These are phyloP conservation scores for Crocodylus rhombifer DNA, from an alignment of 2,797 vertebrate genomes.

Conservation along the genomic window DNA sequence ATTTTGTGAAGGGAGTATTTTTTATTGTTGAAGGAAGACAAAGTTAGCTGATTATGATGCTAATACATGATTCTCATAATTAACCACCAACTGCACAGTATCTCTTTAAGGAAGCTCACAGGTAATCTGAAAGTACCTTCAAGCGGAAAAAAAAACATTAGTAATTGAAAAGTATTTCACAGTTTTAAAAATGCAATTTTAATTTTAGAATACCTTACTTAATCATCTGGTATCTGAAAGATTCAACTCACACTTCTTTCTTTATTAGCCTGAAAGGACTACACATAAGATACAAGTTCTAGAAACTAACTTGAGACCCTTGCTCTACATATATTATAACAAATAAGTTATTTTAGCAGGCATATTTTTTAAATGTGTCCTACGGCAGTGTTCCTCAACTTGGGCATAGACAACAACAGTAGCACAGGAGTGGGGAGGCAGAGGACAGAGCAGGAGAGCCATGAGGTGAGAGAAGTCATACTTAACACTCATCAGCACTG, in stretches of 20 bases:
- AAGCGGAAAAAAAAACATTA: conserved; percentile 41
- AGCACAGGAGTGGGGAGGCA: conserved; percentile 13
- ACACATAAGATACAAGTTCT: background rate
- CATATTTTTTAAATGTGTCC: background rate
- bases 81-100: background rate
- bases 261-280: background rate
- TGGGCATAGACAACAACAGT: background rate
- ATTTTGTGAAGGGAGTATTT: background rate
- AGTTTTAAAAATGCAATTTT: conserved; percentile 50
- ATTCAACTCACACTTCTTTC: conserved; percentile 9
- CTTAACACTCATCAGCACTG: background rate
- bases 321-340: conserved; percentile 14
- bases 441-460: background rate
- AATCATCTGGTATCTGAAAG: conserved; percentile 14
- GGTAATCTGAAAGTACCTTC: conserved; percentile 23
- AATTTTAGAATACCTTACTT: conserved; percentile 40
- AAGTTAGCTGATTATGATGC: background rate
- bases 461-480: background rate
- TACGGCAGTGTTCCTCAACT: background rate
- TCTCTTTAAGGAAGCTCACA: conserved; percentile 35
- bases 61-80: conserved; percentile 16
- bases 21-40: conserved; percentile 10
- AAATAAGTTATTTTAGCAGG: conserved; percentile 10
- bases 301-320: background rate
- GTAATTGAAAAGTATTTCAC: conserved; percentile 40